phyloP scores from a whole-genome alignment of 2,113 vertebrate genomes.

The Motacilla alba region DNA sequence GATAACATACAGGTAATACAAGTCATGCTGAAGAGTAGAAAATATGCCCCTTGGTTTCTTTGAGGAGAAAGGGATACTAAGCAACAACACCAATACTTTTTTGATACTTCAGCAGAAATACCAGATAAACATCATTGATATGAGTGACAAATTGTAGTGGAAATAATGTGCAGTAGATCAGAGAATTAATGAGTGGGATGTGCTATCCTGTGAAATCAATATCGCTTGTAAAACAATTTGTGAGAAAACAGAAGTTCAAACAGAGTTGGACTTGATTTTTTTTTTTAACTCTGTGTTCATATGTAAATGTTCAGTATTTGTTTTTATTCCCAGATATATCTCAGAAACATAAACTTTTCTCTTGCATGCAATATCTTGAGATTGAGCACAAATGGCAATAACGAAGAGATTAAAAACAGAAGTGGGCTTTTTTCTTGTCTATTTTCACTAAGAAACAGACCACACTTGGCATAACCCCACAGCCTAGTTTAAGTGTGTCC shows the following conservation, averaged over 20 bases:
- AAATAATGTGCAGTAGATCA: background rate
- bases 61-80: background rate
- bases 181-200: background rate
- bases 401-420: background rate
- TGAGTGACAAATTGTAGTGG: background rate
- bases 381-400: background rate
- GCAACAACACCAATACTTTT: background rate
- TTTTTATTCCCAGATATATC: background rate
- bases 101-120: background rate
- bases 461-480: accelerated
- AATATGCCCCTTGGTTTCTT: background rate
- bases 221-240: background rate
- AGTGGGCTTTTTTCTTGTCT: background rate
- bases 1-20: background rate
- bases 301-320: background rate
- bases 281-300: background rate
- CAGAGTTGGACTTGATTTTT: background rate
- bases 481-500: background rate
- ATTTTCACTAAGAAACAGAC: background rate
- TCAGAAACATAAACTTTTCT: no score
- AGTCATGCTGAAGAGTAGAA: background rate
- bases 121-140: background rate
- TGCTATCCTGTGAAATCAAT: background rate
- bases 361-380: background rate
- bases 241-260: background rate